Percentiles rank a stretch among this genome's conserved stretches.
Conservation (phyloP, 1,140 invertebrate species). For the Diuraphis noxia region DNA sequence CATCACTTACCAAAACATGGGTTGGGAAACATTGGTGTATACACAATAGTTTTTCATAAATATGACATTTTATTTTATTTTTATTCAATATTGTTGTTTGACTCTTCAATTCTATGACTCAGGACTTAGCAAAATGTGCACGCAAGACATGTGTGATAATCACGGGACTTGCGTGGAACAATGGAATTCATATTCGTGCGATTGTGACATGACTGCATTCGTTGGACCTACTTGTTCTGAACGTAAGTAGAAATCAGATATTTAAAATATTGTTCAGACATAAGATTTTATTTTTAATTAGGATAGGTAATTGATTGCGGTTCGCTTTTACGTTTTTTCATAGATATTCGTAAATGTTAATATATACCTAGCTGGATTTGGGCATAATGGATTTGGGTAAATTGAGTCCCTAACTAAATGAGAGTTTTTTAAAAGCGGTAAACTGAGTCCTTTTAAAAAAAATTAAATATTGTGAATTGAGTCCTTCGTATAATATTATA, state of each 20-base stretch:
- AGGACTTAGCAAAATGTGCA: constrained; percentile 81
- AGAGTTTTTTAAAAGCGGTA: too few relatives aligned
- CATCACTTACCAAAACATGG: too few relatives aligned
- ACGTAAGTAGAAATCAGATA: constrained; percentile 65
- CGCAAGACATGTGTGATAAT: constrained; percentile 86
- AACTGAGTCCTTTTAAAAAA: too few relatives aligned
- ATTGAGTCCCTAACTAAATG: too few relatives aligned
- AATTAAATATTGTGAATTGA: too few relatives aligned
- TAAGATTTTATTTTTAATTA: background rate
- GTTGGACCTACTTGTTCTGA: constrained; percentile 90
- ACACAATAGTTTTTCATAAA: background rate
- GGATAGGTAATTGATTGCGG: background rate
- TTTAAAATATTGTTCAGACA: background rate
- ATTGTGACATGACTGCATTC: constrained; percentile 93
- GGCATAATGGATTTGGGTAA: too few relatives aligned
- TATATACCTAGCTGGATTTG: too few relatives aligned
- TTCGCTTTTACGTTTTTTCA: background rate
- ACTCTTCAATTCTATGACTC: background rate
- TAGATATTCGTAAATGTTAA: too few relatives aligned
- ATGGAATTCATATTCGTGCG: constrained; percentile 93
- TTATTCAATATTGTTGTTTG: background rate
- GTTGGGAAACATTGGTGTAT: background rate
- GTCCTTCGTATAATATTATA: too few relatives aligned
- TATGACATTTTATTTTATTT: background rate
- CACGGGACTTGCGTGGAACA: constrained; percentile 88